Conservation (phyloP, 2,888 invertebrate species). For the Stictocephala bisonia region DNA sequence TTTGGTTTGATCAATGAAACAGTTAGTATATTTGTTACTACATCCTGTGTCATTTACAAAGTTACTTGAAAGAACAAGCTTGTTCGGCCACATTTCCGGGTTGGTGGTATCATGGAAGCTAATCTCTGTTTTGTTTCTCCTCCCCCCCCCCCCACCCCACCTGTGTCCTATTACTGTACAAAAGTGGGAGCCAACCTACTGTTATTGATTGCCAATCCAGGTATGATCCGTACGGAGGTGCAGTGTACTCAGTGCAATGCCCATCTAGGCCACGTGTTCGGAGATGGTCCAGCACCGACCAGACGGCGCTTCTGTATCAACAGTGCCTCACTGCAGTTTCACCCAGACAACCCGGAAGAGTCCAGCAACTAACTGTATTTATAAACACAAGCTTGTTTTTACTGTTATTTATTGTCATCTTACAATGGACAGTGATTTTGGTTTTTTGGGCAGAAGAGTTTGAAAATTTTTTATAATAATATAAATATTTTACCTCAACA, state of each 20-base stretch:
- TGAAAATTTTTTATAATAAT: too few relatives aligned
- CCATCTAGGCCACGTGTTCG: constrained; percentile 97
- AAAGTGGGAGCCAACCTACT: constrained; percentile 95
- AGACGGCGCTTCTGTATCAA: constrained; percentile 97
- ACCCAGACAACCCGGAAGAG: constrained; percentile 64
- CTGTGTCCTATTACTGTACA: constrained; percentile 54
- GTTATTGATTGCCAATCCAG: constrained; percentile 94
- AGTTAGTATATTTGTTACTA: neutral
- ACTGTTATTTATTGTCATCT: too few relatives aligned
- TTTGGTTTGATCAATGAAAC: neutral
- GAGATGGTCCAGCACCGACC: constrained; percentile 94
- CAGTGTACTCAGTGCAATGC: constrained; percentile 92
- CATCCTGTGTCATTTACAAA: too few relatives aligned
- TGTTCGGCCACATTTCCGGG: neutral
- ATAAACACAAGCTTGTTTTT: neutral
- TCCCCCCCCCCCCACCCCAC: constrained; percentile 46
- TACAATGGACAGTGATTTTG: too few relatives aligned
- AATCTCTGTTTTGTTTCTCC: constrained; percentile 45
- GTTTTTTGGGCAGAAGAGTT: too few relatives aligned
- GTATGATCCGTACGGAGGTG: constrained; percentile 96
- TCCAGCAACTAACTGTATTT: neutral
- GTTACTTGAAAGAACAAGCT: neutral
- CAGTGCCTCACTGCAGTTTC: constrained; percentile 86
- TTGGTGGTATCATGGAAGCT: constrained; percentile 43
- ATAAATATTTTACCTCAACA: too few relatives aligned